Base-by-base conservation (phyloP, 2,113 vertebrate genomes). In the Anoplopoma fimbria region DNA sequence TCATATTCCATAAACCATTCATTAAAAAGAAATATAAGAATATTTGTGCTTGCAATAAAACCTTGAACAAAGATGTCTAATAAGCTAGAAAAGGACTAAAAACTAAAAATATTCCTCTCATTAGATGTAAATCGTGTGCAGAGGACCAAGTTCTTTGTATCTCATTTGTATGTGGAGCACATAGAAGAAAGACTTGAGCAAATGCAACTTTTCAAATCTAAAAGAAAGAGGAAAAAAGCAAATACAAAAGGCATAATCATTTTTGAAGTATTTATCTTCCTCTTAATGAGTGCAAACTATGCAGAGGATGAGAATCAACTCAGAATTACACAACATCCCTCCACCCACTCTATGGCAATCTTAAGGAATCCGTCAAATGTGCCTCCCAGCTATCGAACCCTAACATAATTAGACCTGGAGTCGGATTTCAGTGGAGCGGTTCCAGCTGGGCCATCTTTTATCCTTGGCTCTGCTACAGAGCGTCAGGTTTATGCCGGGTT, bases 401-500 rank as follows among this genome's bases (percentile, higher is more conserved):
- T 57, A 65, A 4, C 21, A 63, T 81, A 55, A 83, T 83, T 70
- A 69, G 25, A 62, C 45, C 45, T 53, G 47, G 34, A 80, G 67
- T 69, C 38, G 57, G 74, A 83, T 74, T 63, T 31, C 34, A 78
- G 68, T 15, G 36, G 25, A 64, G 51, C 2, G 0, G 6, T 36
- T 70, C 13, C 9, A 19, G 27, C n/a, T 10, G 27, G 80, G 75
- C 72, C 31, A 15, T 72, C 79, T 83, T 68, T 10, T 61, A n/a
- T n/a, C n/a, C n/a, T n/a, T 67, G 12, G 65, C 70, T 77, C 21
- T 55, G 36, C 69, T 68, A 83, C 63, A 64, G 77, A 64, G 71
- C 77, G 71, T 85, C 83, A 83, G 83, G 84, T 85, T 93, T 85
- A 85, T 4, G 2, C 40, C 4, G 27, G 88, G 84, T 85, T 88